Evolutionary conservation across 2,797 vertebrate genomes (phyloP).

Genomic region (Nannoperca obscura): DNA sequence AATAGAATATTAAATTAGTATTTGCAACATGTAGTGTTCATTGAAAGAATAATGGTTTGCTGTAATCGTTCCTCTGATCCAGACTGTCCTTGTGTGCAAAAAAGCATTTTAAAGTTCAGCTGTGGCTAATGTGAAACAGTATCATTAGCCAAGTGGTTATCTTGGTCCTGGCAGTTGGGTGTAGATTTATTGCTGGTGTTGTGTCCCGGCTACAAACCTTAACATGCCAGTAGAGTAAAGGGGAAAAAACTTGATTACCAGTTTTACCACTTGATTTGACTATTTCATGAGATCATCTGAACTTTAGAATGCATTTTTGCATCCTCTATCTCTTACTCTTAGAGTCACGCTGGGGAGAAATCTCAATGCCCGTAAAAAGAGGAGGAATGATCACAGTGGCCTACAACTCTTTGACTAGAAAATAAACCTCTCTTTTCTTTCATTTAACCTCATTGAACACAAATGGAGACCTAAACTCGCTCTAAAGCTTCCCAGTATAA

Average conservation of each 20-base stretch:
- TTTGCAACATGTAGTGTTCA: not conserved
- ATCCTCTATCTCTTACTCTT: not conserved
- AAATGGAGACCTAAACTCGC: not conserved
- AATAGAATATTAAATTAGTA: not conserved
- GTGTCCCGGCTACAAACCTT: not conserved
- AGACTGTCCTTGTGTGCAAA: too few relatives aligned
- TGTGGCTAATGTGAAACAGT: not conserved
- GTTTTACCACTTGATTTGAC: not conserved
- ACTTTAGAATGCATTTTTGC: not conserved
- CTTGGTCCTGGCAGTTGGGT: not conserved
- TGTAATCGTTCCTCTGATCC: not conserved
- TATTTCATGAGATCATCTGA: not conserved
- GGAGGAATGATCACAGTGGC: not conserved
- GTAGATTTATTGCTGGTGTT: not conserved
- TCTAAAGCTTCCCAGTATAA: conserved; percentile 1
- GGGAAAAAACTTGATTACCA: not conserved
- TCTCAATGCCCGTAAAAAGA: not conserved
- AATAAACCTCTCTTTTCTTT: not conserved
- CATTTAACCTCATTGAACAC: not conserved
- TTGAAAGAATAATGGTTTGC: not conserved
- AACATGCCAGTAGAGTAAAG: not conserved
- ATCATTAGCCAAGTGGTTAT: not conserved
- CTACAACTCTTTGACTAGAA: not conserved
- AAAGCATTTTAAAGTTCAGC: not conserved
- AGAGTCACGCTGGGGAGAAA: not conserved